A percentile compares a stretch with the other conserved stretches of the same genome.
Evolutionary conservation across 2,888 invertebrate species (phyloP).

Genomic region (Rambutsinella grinnellia): DNA sequence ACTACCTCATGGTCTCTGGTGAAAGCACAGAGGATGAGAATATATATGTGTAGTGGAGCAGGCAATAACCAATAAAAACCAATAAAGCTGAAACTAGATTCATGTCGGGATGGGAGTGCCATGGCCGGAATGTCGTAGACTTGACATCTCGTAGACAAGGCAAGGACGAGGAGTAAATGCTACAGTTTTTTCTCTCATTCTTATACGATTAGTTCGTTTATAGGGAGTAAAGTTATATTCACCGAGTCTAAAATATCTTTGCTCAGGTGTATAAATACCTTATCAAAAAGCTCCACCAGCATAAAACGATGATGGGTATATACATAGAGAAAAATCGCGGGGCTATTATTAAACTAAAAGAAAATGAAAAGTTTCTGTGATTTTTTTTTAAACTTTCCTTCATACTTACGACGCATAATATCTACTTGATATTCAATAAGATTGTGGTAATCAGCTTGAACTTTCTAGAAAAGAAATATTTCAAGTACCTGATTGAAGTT

Average conservation of each 20-base stretch:
- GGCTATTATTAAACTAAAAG: too few species aligned
- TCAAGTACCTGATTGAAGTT: conserved; percentile 22
- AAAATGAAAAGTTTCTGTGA: background rate
- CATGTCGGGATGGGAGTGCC: conserved; percentile 61
- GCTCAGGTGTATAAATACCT: too few species aligned
- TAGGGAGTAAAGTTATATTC: too few species aligned
- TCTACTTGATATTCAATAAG: background rate
- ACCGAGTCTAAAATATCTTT: too few species aligned
- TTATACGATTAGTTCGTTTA: too few species aligned
- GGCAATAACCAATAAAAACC: conserved; percentile 54
- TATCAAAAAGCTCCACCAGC: too few species aligned
- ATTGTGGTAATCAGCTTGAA: background rate
- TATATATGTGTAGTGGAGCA: conserved; percentile 1
- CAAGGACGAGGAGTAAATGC: too few species aligned
- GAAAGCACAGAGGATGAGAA: background rate
- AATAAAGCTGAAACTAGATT: conserved; percentile 65
- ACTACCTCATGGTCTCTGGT: background rate
- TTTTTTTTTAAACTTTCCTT: background rate
- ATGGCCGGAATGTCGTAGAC: too few species aligned
- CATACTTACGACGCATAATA: background rate
- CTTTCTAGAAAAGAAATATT: conserved; percentile 1
- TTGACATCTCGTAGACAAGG: too few species aligned
- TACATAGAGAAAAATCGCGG: too few species aligned
- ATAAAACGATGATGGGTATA: too few species aligned
- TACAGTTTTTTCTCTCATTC: too few species aligned